Base-by-base conservation (phyloP, 2,888 invertebrate species). In the Bibio marci region DNA sequence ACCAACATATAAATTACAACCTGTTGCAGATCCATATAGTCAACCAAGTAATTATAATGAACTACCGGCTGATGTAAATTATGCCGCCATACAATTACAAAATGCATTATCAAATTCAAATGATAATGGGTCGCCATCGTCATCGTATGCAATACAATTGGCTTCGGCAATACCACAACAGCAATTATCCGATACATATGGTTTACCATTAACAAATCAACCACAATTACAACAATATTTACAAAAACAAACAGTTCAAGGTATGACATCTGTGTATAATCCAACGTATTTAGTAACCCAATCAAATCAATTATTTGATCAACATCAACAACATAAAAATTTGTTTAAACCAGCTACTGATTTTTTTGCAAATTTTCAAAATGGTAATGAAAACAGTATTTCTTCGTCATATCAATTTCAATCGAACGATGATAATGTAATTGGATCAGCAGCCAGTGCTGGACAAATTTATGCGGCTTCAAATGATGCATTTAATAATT, bases 331-430 rank as follows among this genome's bases (percentile, higher is more conserved):
- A 43, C 55, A 60, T 11, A n/a, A n/a, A n/a, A n/a, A n/a, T n/a
- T 53, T 71, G 7, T 71, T 69, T 45, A 68, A 70, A 50, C 64
- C 69, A 10, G 68, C 69, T 46, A 63, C 63, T n/a, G 51, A 56
- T 44, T 67, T 61, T 45, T 51, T 69, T 38, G 65, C 64, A 30
- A 63, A 28, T 28, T 18, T 37, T 17, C 2, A 19, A 6, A 2
- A 30, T 2, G 32, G n/a, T n/a, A 25, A 31, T n/a, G 2, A 13
- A 13, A 30, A 32, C 19, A n/a, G n/a, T n/a, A n/a, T n/a, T n/a
- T n/a, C n/a, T n/a, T n/a, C n/a, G n/a, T n/a, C n/a, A n/a, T n/a
- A n/a, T n/a, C 19, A 30, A 30, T 14, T 15, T 14, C 25, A 38
- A 22, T 6, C 4, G 4, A 22, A 22, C 8, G 22, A 22, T 6